A percentile compares a stretch with the other conserved stretches of the same genome.
These are phyloP conservation scores for Invenusta paracnida DNA, from an alignment of 2,888 invertebrate species.

Conservation along the genomic window DNA sequence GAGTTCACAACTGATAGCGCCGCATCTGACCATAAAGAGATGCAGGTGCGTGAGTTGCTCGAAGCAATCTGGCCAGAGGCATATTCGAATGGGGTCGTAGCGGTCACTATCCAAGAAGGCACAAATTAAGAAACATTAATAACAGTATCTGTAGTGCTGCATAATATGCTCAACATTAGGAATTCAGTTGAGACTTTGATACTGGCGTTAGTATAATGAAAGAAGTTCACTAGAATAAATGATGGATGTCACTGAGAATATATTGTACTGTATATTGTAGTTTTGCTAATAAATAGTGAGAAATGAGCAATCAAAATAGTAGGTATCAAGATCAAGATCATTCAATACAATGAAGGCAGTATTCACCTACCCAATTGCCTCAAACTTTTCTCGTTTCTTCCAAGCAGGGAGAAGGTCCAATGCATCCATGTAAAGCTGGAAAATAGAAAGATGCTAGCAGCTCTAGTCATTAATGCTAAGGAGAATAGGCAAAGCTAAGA, in stretches of 20 bases:
- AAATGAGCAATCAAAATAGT: too few relatives aligned
- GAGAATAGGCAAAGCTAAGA: too few relatives aligned
- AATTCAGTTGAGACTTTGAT: too few relatives aligned
- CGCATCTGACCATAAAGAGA: slow-evolving; percentile 60
- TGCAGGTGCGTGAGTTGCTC: slow-evolving; percentile 50
- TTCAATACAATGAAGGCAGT: background rate
- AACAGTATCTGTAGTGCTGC: too few relatives aligned
- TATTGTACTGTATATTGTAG: too few relatives aligned
- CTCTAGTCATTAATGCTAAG: too few relatives aligned
- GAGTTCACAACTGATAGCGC: slow-evolving; percentile 62
- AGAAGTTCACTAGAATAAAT: background rate
- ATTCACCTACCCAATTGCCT: too few relatives aligned
- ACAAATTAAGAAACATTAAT: too few relatives aligned
- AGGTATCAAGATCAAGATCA: background rate
- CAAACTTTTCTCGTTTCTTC: background rate
- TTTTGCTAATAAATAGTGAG: too few relatives aligned
- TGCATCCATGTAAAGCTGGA: background rate
- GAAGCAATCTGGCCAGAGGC: slow-evolving; percentile 51
- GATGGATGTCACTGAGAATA: background rate
- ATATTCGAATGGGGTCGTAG: slow-evolving; percentile 56
- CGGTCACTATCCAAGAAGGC: too few relatives aligned
- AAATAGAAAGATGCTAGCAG: too few relatives aligned
- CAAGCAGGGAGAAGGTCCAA: background rate
- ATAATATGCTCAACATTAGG: too few relatives aligned
- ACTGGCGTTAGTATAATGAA: background rate